A percentile compares a stretch with the other conserved stretches of the same genome.
Conservation (phyloP, 2,888 invertebrate species). For the Hololepta plana region DNA sequence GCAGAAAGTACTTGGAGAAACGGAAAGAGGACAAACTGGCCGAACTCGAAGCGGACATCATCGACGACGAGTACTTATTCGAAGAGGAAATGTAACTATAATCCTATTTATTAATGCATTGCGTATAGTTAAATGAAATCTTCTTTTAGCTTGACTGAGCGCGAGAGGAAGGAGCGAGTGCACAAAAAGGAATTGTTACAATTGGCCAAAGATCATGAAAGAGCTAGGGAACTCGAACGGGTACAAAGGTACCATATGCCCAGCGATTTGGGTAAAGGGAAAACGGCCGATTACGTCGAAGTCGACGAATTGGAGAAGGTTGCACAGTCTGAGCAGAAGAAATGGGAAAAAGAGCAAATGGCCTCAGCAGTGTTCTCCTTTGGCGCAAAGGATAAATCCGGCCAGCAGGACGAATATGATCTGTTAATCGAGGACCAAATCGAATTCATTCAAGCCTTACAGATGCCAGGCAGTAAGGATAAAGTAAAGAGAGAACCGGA, state of each 20-base stretch:
- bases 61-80: slow-evolving; percentile 92
- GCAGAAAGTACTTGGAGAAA: slow-evolving; percentile 87
- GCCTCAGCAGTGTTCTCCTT: slow-evolving; percentile 82
- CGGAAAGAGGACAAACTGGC: slow-evolving; percentile 91
- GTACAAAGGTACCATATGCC: slow-evolving; percentile 93
- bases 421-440: slow-evolving; percentile 90
- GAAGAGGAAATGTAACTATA: slow-evolving; percentile 62
- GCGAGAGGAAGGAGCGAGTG: slow-evolving; percentile 67
- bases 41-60: slow-evolving; percentile 85
- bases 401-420: slow-evolving; percentile 64
- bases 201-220: slow-evolving; percentile 90
- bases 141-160: slow-evolving; percentile 55
- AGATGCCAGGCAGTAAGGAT: slow-evolving; percentile 44
- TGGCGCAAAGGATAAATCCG: slow-evolving; percentile 72
- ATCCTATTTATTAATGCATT: slow-evolving; percentile 2
- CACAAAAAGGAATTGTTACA: slow-evolving; percentile 82
- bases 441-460: slow-evolving; percentile 85
- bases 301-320: slow-evolving; percentile 72
- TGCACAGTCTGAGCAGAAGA: slow-evolving; percentile 70
- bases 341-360: slow-evolving; percentile 97
- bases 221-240: slow-evolving; percentile 81
- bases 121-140: neutral
- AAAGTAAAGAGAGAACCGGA: slow-evolving; percentile 37
- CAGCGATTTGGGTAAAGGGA: slow-evolving; percentile 60
- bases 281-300: slow-evolving; percentile 57